A percentile compares a stretch with the other conserved stretches of the same genome.
phyloP scores from a whole-genome alignment of 2,888 invertebrate species.

The Ariolimax columbianus region DNA sequence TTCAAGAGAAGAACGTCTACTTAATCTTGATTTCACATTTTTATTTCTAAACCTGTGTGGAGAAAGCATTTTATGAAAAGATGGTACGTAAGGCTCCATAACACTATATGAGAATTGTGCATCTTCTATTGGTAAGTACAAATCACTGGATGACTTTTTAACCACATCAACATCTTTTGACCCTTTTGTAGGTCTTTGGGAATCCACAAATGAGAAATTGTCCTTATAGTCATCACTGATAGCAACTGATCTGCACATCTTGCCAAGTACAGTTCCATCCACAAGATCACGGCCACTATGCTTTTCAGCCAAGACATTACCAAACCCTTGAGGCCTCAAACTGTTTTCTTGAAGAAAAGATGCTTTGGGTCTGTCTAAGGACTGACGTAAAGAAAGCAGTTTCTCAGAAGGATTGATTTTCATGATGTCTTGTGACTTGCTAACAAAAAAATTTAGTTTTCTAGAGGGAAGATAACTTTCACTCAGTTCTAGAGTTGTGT shows the following conservation, averaged over 20 bases:
- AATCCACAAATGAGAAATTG: neutral
- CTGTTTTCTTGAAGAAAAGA: neutral
- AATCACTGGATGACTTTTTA: neutral
- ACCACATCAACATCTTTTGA: neutral
- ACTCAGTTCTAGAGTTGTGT: neutral
- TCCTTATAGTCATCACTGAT: neutral
- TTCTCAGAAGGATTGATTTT: neutral
- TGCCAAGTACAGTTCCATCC: neutral
- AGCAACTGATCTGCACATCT: neutral
- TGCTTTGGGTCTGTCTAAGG: slow-evolving; percentile 24
- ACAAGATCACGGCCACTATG: neutral
- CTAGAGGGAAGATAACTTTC: neutral
- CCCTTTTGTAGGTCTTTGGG: neutral
- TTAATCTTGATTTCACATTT: neutral
- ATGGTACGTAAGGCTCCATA: slow-evolving; percentile 26
- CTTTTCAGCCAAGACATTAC: neutral
- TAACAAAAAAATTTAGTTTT: neutral
- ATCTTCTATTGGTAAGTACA: neutral
- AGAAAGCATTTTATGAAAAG: slow-evolving; percentile 14
- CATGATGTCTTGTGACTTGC: slow-evolving; percentile 34
- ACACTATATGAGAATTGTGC: neutral
- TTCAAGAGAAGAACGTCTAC: neutral
- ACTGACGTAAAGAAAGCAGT: slow-evolving; percentile 40
- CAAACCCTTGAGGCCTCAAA: neutral
- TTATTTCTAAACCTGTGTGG: neutral